Evolutionary conservation across 2,888 invertebrate genomes (phyloP).

Genomic region (Netelia inedita): DNA sequence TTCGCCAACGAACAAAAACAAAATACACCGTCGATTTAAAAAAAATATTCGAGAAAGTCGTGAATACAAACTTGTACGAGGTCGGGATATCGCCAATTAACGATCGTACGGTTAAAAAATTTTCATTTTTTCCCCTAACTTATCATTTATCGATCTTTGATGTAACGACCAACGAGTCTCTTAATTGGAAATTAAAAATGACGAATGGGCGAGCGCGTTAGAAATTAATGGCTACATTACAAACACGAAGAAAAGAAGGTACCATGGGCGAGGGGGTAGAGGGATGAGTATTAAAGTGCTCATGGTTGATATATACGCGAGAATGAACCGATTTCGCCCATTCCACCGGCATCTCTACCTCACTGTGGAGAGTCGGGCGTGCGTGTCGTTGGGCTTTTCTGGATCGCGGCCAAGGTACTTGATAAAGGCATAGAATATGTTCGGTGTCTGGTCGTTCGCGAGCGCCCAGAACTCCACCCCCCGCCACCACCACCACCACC

Average conservation of each 20-base stretch:
- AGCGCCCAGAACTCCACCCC: neutral
- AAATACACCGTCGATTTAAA: too few species aligned
- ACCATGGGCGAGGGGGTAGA: too few species aligned
- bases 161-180: constrained; percentile 11
- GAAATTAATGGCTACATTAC: constrained; percentile 33
- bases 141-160: constrained; percentile 35
- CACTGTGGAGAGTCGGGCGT: constrained; percentile 42
- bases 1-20: too few species aligned
- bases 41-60: too few species aligned
- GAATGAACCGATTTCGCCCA: constrained; percentile 47
- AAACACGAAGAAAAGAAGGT: neutral
- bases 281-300: constrained; percentile 30
- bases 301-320: constrained; percentile 33
- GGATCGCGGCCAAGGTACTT: constrained; percentile 58
- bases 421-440: constrained; percentile 59
- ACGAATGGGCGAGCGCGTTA: constrained; percentile 5
- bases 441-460: constrained; percentile 36
- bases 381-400: constrained; percentile 55
- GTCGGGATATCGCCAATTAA: too few species aligned
- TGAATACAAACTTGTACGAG: too few species aligned
- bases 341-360: constrained; percentile 40
- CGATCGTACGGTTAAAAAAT: too few species aligned
- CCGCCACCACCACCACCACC: neutral
- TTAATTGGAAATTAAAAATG: constrained; percentile 38
- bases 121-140: neutral